Percentiles rank a stretch among this genome's conserved stretches.
Conservation (phyloP, 2,113 vertebrate species). For the Psophia crepitans region DNA sequence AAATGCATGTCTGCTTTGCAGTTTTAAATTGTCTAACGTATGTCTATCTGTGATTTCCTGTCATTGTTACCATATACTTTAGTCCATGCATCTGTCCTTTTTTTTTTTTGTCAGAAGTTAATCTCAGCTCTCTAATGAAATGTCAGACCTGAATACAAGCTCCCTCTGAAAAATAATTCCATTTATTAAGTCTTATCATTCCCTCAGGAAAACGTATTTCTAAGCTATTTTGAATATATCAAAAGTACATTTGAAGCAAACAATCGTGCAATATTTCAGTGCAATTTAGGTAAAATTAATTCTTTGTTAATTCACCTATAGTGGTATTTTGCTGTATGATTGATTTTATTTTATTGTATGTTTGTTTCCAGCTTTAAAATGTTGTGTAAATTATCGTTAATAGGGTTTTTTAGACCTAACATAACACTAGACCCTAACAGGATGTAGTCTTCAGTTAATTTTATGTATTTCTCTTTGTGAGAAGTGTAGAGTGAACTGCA, state of each 20-base stretch:
- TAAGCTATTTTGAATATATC: not conserved
- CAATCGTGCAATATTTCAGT: not conserved
- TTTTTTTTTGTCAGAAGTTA: not conserved
- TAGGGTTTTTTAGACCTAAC: not conserved
- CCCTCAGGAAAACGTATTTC: not conserved
- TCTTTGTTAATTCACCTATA: not conserved
- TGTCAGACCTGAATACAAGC: not conserved
- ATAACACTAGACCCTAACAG: not conserved
- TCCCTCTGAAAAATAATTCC: not conserved
- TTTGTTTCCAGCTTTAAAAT: slow-evolving; percentile 18
- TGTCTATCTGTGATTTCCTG: not conserved
- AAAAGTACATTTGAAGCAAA: not conserved
- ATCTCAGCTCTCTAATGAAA: not conserved
- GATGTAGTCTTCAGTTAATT: not conserved
- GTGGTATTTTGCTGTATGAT: not conserved
- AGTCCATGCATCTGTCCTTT: not conserved
- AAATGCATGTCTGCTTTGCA: not conserved
- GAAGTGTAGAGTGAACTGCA: not conserved
- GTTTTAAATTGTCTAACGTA: not conserved
- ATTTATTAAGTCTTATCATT: not conserved
- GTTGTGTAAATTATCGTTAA: not conserved
- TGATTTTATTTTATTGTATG: not conserved
- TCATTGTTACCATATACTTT: not conserved
- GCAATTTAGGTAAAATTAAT: not conserved
- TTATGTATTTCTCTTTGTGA: not conserved